Evolutionary conservation across 2,888 invertebrate species (phyloP), one percentile per base, ranked within the genome.

Genomic region (Leucozona laternaria): DNA sequence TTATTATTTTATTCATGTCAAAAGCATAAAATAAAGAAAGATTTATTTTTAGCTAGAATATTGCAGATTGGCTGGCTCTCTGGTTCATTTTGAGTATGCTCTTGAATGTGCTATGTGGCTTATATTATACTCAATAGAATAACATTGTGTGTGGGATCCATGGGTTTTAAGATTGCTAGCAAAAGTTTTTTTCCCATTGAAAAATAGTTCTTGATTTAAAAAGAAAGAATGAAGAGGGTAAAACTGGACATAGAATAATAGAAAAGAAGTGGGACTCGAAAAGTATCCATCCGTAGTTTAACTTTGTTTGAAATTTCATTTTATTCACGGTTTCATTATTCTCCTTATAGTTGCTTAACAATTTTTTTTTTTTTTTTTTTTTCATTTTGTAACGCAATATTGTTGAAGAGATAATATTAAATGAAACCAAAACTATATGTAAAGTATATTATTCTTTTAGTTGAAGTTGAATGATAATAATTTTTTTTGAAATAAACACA

Each of bases 31-130:
- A 28, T 53, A 45, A 28, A 72, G 40, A 60, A 70, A 48, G 77
- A 78, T 66, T 82, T 78, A 78, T 82, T 58, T 72, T 64, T 45
- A 55, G 37, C 37, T n/a, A n/a, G 48, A 22, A 40, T 8, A 43
- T 55, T 50, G 22, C 6, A 66, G 25, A 53, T 53, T 53, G 43
- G 37, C 53, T n/a, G n/a, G n/a, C 78, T 58, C 66, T 68, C 34
- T 68, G 22, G 13, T 31, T 45, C 31, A 28, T 17, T 48, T 66
- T 28, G 43, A 48, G 31, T 31, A 45, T 48, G 6, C 66, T 48
- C 43, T 45, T 20, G 15, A 48, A 13, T 48, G 13, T 31, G 17
- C 17, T 28, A 0, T 43, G 28, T 64, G 37, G 37, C 13, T 15
- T 34, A 28, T 31, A 17, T 45, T 64, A n/a, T 17, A 45, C 34